Evolutionary conservation across 2,888 invertebrate species (phyloP).

Genomic region (Hoplodrina blanda): DNA sequence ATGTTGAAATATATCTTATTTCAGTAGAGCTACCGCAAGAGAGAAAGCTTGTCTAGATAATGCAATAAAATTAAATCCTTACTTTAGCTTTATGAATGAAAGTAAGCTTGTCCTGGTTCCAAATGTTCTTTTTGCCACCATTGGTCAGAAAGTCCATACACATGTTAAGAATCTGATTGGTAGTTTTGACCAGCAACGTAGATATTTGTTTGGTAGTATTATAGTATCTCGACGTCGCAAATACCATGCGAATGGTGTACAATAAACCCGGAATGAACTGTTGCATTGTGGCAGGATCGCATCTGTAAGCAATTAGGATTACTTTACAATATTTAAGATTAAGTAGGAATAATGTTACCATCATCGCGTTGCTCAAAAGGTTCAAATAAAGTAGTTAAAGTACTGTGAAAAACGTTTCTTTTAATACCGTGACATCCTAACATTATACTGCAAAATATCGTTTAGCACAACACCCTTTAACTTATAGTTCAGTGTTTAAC

Average conservation of each 20-base stretch:
- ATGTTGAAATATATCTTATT: background rate
- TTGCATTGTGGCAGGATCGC: constrained; percentile 93
- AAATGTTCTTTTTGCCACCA: constrained; percentile 92
- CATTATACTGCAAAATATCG: too few relatives aligned
- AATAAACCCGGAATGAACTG: constrained; percentile 94
- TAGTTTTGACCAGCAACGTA: constrained; percentile 95
- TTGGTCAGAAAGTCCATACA: constrained; percentile 95
- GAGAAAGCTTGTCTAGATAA: background rate
- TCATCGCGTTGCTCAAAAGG: background rate
- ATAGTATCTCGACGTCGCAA: constrained; percentile 95
- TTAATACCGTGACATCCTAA: too few relatives aligned
- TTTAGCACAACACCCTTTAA: too few relatives aligned
- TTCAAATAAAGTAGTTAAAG: background rate
- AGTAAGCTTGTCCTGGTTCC: constrained; percentile 93
- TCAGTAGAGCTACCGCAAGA: background rate
- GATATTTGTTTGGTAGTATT: constrained; percentile 95
- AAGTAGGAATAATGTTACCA: too few relatives aligned
- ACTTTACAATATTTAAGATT: too few relatives aligned
- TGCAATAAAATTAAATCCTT: constrained; percentile 57
- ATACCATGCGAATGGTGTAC: constrained; percentile 95
- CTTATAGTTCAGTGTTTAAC: too few relatives aligned
- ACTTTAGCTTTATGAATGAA: constrained; percentile 94
- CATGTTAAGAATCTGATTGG: constrained; percentile 96
- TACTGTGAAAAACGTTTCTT: background rate
- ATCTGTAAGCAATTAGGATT: constrained; percentile 75